Percentiles rank a stretch among this genome's conserved stretches.
phyloP scores from a whole-genome alignment of 2,888 invertebrate species.

The Epistrophe eligans region DNA sequence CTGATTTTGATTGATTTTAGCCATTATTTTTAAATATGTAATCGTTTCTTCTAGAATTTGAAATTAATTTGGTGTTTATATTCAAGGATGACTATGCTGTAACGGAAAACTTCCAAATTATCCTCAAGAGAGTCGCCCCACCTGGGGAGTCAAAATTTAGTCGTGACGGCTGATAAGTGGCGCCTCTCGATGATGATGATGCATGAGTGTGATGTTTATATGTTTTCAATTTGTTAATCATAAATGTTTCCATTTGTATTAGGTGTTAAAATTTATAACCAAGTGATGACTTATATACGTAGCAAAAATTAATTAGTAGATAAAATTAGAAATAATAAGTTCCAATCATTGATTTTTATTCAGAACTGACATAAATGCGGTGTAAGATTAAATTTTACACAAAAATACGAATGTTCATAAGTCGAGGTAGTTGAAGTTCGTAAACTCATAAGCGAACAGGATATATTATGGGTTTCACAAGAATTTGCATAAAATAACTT shows the following conservation, averaged over 20 bases:
- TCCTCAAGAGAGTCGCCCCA: conserved; percentile 79
- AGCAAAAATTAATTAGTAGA: neutral
- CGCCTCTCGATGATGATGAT: neutral
- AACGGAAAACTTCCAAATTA: conserved; percentile 93
- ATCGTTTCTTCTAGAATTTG: conserved; percentile 90
- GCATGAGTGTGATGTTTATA: conserved; percentile 38
- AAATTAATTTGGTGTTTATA: conserved; percentile 95
- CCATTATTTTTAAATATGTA: conserved; percentile 4
- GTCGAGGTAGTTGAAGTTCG: too few species aligned
- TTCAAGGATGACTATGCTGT: conserved; percentile 97
- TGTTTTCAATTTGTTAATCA: conserved; percentile 15
- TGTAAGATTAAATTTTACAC: too few species aligned
- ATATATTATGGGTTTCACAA: too few species aligned
- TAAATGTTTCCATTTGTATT: conserved; percentile 56
- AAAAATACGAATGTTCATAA: too few species aligned
- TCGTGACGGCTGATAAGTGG: conserved; percentile 72
- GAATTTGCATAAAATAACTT: too few species aligned
- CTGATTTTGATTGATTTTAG: conserved; percentile 77
- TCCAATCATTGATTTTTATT: neutral
- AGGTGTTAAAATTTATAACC: conserved; percentile 53
- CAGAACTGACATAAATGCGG: neutral
- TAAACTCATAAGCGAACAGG: too few species aligned
- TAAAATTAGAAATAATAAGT: conserved; percentile 2
- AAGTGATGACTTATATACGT: conserved; percentile 35
- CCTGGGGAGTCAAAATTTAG: conserved; percentile 77